Percentiles rank a stretch among this genome's conserved stretches.
Evolutionary conservation across 2,888 invertebrate genomes (phyloP).

Genomic region (Macrosiphum euphorbiae): DNA sequence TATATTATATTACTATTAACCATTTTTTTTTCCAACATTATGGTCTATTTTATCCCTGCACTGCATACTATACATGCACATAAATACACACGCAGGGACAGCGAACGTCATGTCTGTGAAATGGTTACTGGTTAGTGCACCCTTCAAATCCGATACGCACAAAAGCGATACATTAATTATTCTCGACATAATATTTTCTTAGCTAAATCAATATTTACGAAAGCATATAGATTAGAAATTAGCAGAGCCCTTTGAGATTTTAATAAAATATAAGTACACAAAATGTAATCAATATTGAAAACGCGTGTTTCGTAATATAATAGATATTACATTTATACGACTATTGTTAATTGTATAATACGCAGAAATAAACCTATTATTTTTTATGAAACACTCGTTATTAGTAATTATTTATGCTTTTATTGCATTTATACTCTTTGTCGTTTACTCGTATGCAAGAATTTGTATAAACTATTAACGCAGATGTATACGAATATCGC

Average conservation of each 20-base stretch:
- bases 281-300: slow-evolving; percentile 25
- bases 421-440: neutral
- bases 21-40: slow-evolving; percentile 29
- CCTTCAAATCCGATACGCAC: slow-evolving; percentile 5
- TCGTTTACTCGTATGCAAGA: neutral
- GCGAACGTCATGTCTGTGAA: neutral
- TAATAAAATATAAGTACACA: slow-evolving; percentile 27
- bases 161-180: slow-evolving; percentile 39
- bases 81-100: neutral
- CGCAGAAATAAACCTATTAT: neutral
- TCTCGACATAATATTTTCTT: slow-evolving; percentile 48
- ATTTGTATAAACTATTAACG: neutral
- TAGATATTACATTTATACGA: neutral
- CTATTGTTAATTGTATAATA: neutral
- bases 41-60: neutral
- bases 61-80: neutral
- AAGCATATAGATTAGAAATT: slow-evolving; percentile 53
- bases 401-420: neutral
- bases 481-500: neutral
- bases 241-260: neutral
- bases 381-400: neutral
- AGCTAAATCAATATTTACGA: slow-evolving; percentile 46
- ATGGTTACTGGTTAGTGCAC: slow-evolving; percentile 4
- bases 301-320: neutral
- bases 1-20: slow-evolving; percentile 7